Conservation (phyloP, 2,797 vertebrate genomes). For the Pseudomugil tenellus region DNA sequence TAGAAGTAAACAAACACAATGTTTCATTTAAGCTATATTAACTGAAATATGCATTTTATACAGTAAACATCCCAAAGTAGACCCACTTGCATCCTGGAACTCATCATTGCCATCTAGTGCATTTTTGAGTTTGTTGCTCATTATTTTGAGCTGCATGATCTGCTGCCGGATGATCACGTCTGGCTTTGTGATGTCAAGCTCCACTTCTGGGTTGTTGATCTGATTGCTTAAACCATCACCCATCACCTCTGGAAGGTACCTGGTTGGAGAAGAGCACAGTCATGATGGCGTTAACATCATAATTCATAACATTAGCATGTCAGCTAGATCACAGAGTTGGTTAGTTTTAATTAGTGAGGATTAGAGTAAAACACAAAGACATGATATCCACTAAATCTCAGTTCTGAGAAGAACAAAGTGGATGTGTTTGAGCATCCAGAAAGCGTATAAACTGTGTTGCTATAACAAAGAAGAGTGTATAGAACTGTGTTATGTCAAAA, state of each 20-base stretch:
- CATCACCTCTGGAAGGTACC: constrained; percentile 93
- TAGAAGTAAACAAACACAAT: neutral
- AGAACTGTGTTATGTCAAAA: too few species aligned
- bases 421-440: neutral
- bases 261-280: constrained; percentile 51
- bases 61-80: neutral
- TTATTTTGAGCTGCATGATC: constrained; percentile 95
- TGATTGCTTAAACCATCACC: constrained; percentile 92
- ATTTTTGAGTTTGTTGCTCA: constrained; percentile 90
- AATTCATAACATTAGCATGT: neutral
- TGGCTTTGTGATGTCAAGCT: constrained; percentile 95
- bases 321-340: neutral
- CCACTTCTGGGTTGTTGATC: constrained; percentile 95
- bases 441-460: too few species aligned
- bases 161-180: constrained; percentile 94
- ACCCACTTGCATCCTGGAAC: constrained; percentile 92
- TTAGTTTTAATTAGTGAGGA: neutral
- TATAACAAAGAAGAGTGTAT: too few species aligned
- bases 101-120: constrained; percentile 90
- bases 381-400: neutral
- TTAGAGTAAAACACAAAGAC: neutral
- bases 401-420: neutral
- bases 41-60: neutral
- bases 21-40: neutral
- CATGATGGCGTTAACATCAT: neutral